A percentile compares a stretch with the other conserved stretches of the same genome.
Conservation (phyloP, 1,140 invertebrate species). For the Caenorhabditis tropicalis region DNA sequence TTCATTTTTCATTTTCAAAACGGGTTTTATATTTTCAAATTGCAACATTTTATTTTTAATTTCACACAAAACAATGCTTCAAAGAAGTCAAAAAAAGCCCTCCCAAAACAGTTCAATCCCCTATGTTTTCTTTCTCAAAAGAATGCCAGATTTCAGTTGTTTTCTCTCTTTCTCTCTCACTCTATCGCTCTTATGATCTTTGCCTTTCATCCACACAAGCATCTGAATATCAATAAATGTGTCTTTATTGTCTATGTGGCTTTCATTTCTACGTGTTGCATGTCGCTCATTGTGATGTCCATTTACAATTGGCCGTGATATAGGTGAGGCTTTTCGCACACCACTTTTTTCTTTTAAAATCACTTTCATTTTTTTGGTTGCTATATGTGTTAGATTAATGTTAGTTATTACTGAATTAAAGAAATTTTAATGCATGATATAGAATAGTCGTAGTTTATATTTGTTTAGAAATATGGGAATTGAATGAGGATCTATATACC, state of each 20-base stretch:
- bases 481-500: too few relatives aligned
- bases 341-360: neutral
- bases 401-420: neutral
- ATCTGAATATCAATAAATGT: slow-evolving; percentile 43
- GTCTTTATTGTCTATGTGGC: slow-evolving; percentile 15
- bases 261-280: slow-evolving; percentile 14
- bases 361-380: neutral
- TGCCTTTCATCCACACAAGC: slow-evolving; percentile 39
- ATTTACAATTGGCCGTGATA: neutral
- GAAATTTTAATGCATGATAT: neutral
- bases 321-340: slow-evolving; percentile 28
- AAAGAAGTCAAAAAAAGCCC: slow-evolving; percentile 32
- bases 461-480: too few relatives aligned
- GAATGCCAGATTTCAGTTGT: slow-evolving; percentile 45
- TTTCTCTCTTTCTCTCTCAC: slow-evolving; percentile 42
- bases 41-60: neutral
- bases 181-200: slow-evolving; percentile 41
- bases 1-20: neutral
- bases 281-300: slow-evolving; percentile 15
- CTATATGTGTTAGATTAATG: neutral
- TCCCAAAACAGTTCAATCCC: neutral
- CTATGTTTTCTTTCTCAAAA: slow-evolving; percentile 45
- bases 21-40: slow-evolving; percentile 34
- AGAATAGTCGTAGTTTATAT: too few relatives aligned
- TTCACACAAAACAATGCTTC: slow-evolving; percentile 8